These are phyloP conservation scores for Thermophis baileyi DNA, from an alignment of 2,113 vertebrate species.

Conservation along the genomic window DNA sequence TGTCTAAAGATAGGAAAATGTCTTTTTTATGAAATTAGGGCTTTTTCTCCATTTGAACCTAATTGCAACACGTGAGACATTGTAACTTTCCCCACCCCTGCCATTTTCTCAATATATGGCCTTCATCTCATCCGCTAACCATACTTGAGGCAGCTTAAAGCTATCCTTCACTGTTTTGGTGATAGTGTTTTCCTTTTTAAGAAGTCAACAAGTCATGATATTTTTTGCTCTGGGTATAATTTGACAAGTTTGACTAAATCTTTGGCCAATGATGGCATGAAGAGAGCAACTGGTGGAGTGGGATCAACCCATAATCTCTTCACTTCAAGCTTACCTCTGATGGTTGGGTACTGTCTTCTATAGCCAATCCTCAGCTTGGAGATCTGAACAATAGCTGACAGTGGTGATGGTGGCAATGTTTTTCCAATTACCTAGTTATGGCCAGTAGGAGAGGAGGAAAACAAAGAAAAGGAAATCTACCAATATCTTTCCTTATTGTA, in stretches of 20 bases:
- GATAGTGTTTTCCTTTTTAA: neutral
- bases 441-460: neutral
- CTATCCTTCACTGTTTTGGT: neutral
- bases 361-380: neutral
- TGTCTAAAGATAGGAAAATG: neutral
- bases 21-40: neutral
- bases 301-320: neutral
- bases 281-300: neutral
- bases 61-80: neutral
- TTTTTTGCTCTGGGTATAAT: neutral
- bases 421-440: neutral
- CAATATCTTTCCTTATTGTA: neutral
- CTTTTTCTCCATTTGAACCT: neutral
- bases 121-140: neutral
- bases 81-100: neutral
- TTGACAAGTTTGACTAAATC: neutral
- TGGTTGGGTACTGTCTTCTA: neutral
- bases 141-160: neutral
- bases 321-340: neutral
- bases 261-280: neutral
- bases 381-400: neutral
- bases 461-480: neutral
- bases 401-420: neutral
- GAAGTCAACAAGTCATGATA: neutral
- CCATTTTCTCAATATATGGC: neutral